phyloP scores from a whole-genome alignment of 2,113 vertebrate species.

The Takifugu bimaculatus region DNA sequence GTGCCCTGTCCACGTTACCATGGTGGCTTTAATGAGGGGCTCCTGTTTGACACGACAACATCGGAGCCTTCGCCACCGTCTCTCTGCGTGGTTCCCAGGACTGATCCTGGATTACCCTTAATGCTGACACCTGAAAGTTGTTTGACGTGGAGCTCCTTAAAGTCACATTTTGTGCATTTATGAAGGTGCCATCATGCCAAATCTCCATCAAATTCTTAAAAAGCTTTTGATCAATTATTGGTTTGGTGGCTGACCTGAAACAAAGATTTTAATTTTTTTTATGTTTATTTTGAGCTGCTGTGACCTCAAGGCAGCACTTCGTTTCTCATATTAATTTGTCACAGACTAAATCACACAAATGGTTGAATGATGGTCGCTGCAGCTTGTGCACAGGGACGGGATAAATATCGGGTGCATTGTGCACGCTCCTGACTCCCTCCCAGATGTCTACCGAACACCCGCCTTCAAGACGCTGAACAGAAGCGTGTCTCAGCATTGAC shows the following conservation, averaged over 20 bases:
- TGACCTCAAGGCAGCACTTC: not conserved
- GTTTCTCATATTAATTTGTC: not conserved
- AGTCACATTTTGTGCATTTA: no score
- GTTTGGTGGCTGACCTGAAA: no score
- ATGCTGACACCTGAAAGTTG: not conserved
- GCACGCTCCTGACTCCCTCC: constrained; percentile 23
- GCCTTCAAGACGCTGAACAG: constrained; percentile 17
- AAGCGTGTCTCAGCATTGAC: constrained; percentile 56
- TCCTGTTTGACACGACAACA: not conserved
- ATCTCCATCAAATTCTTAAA: no score
- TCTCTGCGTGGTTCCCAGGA: not conserved
- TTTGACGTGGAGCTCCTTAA: not conserved
- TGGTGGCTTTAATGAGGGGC: not conserved
- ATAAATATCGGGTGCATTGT: constrained; percentile 32
- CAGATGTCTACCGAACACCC: constrained; percentile 41
- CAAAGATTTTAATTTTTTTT: no score
- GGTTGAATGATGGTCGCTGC: not conserved
- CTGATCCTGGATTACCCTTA: not conserved
- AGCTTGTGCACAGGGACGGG: constrained; percentile 16
- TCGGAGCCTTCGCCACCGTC: not conserved
- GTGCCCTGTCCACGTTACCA: not conserved
- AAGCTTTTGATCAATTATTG: no score
- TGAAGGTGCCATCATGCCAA: no score
- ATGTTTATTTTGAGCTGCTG: no score
- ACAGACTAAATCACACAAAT: constrained; percentile 2